Evolutionary conservation across 2,797 vertebrate genomes (phyloP).

Genomic region (Serranus cabrilla): DNA sequence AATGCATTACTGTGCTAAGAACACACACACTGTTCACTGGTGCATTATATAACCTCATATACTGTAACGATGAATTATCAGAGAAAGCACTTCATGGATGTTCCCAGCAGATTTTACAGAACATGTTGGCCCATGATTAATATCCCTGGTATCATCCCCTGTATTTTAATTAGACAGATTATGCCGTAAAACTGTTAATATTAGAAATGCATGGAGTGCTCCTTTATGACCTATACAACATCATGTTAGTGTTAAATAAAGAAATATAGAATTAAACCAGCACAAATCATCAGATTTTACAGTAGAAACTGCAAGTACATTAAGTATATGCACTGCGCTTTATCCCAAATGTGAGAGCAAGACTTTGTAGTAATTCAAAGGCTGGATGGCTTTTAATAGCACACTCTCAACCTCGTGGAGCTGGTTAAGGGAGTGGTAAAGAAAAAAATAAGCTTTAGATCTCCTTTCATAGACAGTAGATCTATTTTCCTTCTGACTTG

Average conservation of each 20-base stretch:
- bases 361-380: slow-evolving; percentile 39
- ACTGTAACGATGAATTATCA: slow-evolving; percentile 16
- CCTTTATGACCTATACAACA: not conserved
- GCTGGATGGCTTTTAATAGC: slow-evolving; percentile 25
- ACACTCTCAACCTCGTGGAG: not conserved
- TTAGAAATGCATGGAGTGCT: not conserved
- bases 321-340: slow-evolving; percentile 17
- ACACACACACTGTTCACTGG: slow-evolving; percentile 3
- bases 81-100: not conserved
- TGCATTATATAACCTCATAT: slow-evolving; percentile 23
- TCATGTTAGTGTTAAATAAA: slow-evolving; percentile 14
- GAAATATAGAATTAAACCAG: slow-evolving; percentile 8
- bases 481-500: not conserved
- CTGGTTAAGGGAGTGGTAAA: not conserved
- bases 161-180: slow-evolving; percentile 18
- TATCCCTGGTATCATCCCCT: slow-evolving; percentile 10
- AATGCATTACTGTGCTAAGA: not conserved
- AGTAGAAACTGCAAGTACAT: slow-evolving; percentile 11
- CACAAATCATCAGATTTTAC: slow-evolving; percentile 1
- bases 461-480: not conserved
- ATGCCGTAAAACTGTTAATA: slow-evolving; percentile 8
- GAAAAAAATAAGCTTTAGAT: not conserved
- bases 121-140: slow-evolving; percentile 1
- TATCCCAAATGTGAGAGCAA: slow-evolving; percentile 27
- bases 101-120: slow-evolving; percentile 3